A percentile compares a stretch with the other conserved stretches of the same genome.
Conservation (phyloP, 2,113 vertebrate genomes). For the Panurus biarmicus region DNA sequence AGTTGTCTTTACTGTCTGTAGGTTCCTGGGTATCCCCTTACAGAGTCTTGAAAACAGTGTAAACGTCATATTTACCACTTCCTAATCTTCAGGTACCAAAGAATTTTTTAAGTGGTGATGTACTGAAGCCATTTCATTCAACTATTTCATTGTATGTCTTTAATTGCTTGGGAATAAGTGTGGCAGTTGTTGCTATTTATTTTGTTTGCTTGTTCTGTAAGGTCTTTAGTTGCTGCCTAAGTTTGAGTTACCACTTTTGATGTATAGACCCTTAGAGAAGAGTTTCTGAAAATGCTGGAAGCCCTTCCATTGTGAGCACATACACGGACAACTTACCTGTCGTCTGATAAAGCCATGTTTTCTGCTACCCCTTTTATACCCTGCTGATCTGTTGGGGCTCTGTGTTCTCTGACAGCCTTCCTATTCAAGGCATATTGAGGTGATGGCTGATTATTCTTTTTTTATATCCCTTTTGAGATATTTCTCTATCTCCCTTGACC, state of each 20-base stretch:
- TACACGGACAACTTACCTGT: not conserved
- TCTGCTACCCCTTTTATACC: not conserved
- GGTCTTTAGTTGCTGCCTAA: not conserved
- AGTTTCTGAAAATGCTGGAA: not conserved
- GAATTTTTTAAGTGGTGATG: not conserved
- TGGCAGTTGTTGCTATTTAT: not conserved
- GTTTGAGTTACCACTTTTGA: not conserved
- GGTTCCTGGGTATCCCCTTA: not conserved
- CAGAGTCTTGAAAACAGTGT: not conserved
- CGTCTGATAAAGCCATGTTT: not conserved
- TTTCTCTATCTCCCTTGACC: not conserved
- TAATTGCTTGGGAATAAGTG: not conserved
- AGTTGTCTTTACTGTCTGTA: not conserved
- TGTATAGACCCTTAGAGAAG: not conserved
- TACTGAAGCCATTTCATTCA: not conserved
- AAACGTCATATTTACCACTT: not conserved
- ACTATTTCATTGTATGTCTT: not conserved
- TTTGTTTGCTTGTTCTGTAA: not conserved
- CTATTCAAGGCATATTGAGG: rapidly evolving
- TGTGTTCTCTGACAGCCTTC: not conserved
- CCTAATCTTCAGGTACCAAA: not conserved
- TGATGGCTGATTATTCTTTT: not conserved
- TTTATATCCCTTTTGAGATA: not conserved
- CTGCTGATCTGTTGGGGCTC: not conserved
- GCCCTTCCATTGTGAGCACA: not conserved